A percentile compares a stretch with the other conserved stretches of the same genome.
Evolutionary conservation across 2,888 invertebrate species (phyloP).

Genomic region (Microchrysa polita): DNA sequence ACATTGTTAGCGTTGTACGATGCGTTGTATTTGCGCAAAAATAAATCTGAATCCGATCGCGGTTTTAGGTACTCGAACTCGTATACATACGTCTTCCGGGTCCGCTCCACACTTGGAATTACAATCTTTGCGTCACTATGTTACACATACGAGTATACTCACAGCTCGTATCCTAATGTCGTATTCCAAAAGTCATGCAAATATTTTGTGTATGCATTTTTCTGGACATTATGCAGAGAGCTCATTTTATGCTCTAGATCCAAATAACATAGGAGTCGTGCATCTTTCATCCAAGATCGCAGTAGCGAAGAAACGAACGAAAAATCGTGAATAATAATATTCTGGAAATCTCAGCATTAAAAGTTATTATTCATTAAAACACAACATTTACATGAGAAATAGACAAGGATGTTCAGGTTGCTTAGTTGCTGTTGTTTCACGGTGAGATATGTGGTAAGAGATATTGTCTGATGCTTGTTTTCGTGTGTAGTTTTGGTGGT

Average conservation of each 20-base stretch:
- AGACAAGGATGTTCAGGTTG: constrained; percentile 2
- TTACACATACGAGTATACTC: too few species aligned
- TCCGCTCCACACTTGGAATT: neutral
- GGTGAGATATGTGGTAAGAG: constrained; percentile 4
- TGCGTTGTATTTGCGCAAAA: neutral
- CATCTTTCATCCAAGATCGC: constrained; percentile 31
- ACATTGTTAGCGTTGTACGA: neutral
- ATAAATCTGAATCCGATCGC: constrained; percentile 14
- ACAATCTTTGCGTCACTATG: neutral
- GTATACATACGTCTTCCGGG: constrained; percentile 43
- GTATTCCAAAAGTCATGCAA: constrained; percentile 35
- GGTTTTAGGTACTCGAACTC: too few species aligned
- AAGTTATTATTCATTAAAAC: constrained; percentile 41
- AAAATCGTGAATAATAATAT: constrained; percentile 41
- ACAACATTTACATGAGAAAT: constrained; percentile 15
- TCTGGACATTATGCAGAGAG: constrained; percentile 23
- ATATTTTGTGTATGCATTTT: constrained; percentile 12
- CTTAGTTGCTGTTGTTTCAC: too few species aligned
- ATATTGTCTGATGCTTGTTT: neutral
- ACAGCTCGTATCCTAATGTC: too few species aligned
- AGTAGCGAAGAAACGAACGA: constrained; percentile 36
- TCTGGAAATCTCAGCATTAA: constrained; percentile 33
- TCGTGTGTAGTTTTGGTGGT: neutral
- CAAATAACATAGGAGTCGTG: constrained; percentile 28
- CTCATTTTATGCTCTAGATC: constrained; percentile 39